These are phyloP conservation scores for Brachylomia viminalis DNA, from an alignment of 2,888 invertebrate genomes.

Conservation along the genomic window DNA sequence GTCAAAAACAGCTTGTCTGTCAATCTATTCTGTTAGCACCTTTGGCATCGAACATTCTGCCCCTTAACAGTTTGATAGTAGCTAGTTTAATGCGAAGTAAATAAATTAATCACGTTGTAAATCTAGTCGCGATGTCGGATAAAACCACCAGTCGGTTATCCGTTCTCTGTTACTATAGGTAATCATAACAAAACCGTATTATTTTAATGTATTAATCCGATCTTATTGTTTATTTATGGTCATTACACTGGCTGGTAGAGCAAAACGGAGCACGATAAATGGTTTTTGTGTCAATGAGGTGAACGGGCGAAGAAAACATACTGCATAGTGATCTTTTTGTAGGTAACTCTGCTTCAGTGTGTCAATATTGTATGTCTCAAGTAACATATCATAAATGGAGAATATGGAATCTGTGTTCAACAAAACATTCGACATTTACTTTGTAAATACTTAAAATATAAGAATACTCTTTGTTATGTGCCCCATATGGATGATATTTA, in stretches of 20 bases:
- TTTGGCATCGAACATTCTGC: constrained; percentile 18
- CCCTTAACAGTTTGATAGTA: constrained; percentile 62
- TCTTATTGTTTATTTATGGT: constrained; percentile 56
- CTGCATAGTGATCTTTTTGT: neutral
- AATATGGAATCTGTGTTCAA: too few relatives aligned
- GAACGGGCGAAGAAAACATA: neutral
- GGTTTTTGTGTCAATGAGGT: constrained; percentile 29
- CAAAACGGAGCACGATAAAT: constrained; percentile 36
- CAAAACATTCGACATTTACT: too few relatives aligned
- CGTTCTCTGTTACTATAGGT: constrained; percentile 51
- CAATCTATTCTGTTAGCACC: neutral
- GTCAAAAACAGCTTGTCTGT: neutral
- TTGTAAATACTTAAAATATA: too few relatives aligned
- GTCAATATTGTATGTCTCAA: neutral
- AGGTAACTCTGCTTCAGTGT: neutral
- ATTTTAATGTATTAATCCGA: constrained; percentile 59
- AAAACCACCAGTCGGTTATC: constrained; percentile 61
- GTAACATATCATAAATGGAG: neutral
- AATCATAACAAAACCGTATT: constrained; percentile 60
- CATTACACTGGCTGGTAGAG: constrained; percentile 13
- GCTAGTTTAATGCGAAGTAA: constrained; percentile 64
- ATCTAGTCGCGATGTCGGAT: constrained; percentile 63
- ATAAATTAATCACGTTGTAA: constrained; percentile 68
- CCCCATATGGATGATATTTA: too few relatives aligned
- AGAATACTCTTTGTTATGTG: too few relatives aligned